Evolutionary conservation across 2,888 invertebrate species (phyloP).

Genomic region (Omphaloscelis lunosa): DNA sequence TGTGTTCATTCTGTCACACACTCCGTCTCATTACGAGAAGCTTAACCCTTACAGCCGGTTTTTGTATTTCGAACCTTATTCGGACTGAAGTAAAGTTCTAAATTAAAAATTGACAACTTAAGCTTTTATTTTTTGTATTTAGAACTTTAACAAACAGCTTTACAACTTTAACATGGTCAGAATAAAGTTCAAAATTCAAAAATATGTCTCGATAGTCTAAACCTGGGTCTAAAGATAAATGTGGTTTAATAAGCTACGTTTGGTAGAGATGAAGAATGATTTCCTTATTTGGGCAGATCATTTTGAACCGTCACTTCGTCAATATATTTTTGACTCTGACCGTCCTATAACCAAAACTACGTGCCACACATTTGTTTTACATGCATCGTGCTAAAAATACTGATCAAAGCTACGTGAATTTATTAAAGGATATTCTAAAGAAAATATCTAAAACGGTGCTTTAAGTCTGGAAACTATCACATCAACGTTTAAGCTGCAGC

Average conservation of each 20-base stretch:
- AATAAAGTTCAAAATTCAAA: neutral
- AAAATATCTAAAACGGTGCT: slow-evolving; percentile 1
- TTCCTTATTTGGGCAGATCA: neutral
- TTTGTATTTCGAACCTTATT: no score
- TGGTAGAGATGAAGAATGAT: neutral
- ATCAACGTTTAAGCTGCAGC: slow-evolving; percentile 12
- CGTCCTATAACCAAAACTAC: neutral
- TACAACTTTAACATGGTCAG: neutral
- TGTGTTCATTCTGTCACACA: neutral
- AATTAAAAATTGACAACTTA: neutral
- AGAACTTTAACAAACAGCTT: neutral
- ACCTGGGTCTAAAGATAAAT: neutral
- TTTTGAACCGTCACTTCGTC: neutral
- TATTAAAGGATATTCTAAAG: neutral
- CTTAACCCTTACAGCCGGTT: no score
- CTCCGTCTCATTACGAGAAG: neutral
- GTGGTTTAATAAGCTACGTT: neutral
- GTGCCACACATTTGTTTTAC: slow-evolving; percentile 5
- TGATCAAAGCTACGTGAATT: slow-evolving; percentile 32
- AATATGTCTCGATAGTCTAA: neutral
- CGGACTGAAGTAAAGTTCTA: no score
- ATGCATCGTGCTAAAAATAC: slow-evolving; percentile 13
- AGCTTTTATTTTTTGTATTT: neutral
- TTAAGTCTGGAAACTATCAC: slow-evolving; percentile 28
- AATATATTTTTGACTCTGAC: neutral